Conservation (phyloP, 2,113 vertebrate species). For the Columba janthina region DNA sequence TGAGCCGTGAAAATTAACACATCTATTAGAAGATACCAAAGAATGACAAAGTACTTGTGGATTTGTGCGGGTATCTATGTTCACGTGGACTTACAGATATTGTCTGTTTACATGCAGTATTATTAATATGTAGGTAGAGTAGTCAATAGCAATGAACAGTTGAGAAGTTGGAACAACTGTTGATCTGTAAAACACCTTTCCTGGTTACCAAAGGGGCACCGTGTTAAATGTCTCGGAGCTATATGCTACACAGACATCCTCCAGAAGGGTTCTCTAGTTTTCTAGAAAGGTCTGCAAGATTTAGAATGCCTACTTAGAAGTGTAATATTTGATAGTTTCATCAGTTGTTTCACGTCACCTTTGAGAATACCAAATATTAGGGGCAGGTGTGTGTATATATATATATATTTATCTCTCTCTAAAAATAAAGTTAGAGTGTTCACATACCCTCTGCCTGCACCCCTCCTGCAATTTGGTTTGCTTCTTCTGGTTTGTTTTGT, state of each 20-base stretch:
- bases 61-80: background rate
- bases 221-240: background rate
- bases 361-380: background rate
- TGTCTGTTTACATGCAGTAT: background rate
- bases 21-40: background rate
- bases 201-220: background rate
- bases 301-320: background rate
- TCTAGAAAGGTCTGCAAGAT: background rate
- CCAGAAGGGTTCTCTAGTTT: background rate
- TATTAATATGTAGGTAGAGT: background rate
- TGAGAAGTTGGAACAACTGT: background rate
- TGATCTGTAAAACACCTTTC: background rate
- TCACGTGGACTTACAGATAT: background rate
- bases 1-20: background rate
- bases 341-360: background rate
- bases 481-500: background rate
- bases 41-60: background rate
- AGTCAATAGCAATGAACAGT: background rate
- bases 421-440: background rate
- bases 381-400: fast-evolving
- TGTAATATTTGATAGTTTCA: background rate
- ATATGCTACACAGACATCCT: background rate
- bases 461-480: background rate
- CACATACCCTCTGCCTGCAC: background rate
- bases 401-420: background rate